phyloP scores from a whole-genome alignment of 2,797 vertebrate genomes.

The Channa striata region DNA sequence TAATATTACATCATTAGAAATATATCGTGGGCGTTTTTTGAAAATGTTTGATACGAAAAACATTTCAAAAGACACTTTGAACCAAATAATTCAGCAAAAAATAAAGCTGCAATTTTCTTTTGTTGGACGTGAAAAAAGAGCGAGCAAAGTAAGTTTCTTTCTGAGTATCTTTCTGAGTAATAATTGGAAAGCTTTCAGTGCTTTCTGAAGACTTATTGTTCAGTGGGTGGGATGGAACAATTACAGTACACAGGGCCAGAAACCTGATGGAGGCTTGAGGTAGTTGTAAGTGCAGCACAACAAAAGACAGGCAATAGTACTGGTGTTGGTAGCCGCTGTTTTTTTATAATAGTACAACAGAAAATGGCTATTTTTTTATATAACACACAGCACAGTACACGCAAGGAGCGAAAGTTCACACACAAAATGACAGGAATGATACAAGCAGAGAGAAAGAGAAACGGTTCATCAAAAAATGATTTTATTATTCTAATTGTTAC shows the following conservation, averaged over 20 bases:
- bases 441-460: slow-evolving; percentile 25
- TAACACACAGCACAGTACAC: slow-evolving; percentile 5
- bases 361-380: slow-evolving; percentile 14
- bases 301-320: slow-evolving; percentile 52
- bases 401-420: neutral
- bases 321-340: slow-evolving; percentile 34
- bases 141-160: slow-evolving; percentile 26
- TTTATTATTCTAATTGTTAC: slow-evolving; percentile 83
- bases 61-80: slow-evolving; percentile 27
- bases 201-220: slow-evolving; percentile 55
- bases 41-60: slow-evolving; percentile 30
- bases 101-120: slow-evolving; percentile 18
- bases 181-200: slow-evolving; percentile 60
- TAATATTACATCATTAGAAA: neutral
- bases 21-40: neutral
- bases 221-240: slow-evolving; percentile 59
- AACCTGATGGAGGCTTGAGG: slow-evolving; percentile 48
- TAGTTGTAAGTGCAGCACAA: slow-evolving; percentile 50
- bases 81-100: slow-evolving; percentile 16
- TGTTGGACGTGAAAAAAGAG: slow-evolving; percentile 30
- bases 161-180: slow-evolving; percentile 30
- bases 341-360: slow-evolving; percentile 26
- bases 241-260: slow-evolving; percentile 40
- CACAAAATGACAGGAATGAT: neutral
- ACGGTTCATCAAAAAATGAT: slow-evolving; percentile 67